phyloP scores from a whole-genome alignment of 2,888 invertebrate genomes.

The Heteromurus nitidus region DNA sequence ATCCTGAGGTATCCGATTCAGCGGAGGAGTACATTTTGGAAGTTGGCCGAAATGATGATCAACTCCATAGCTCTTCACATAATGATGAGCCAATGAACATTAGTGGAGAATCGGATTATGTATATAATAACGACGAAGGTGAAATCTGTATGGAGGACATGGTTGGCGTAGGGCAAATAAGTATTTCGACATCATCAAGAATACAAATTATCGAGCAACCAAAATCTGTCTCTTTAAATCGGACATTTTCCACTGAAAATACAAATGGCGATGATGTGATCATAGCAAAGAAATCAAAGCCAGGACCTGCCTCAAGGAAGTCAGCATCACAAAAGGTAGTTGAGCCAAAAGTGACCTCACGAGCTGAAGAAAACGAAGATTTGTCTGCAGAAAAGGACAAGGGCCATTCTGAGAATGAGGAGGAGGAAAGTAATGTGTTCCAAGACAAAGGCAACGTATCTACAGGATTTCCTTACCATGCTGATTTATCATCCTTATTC shows the following conservation, averaged over 20 bases:
- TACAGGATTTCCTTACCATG: conserved; percentile 7
- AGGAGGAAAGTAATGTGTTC: background rate
- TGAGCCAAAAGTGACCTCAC: background rate
- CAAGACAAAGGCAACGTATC: background rate
- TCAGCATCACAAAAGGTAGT: background rate
- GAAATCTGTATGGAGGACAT: conserved; percentile 54
- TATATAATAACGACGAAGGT: conserved; percentile 17
- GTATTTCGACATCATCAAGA: conserved; percentile 14
- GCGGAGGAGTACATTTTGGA: background rate
- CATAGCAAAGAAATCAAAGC: conserved; percentile 12
- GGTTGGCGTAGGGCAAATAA: conserved; percentile 22
- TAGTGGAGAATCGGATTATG: background rate
- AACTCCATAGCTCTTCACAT: background rate
- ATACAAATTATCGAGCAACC: conserved; percentile 23
- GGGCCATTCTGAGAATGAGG: conserved; percentile 20
- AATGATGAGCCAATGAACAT: no score
- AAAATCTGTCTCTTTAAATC: conserved; percentile 3
- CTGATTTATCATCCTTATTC: conserved; percentile 42
- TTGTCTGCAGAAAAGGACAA: background rate
- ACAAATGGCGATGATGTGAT: no score
- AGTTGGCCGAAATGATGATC: background rate
- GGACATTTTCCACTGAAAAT: background rate
- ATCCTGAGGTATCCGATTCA: conserved; percentile 6
- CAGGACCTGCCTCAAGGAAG: conserved; percentile 37
- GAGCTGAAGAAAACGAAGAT: background rate